Percentiles rank a stretch among this genome's conserved stretches.
Evolutionary conservation across 2,888 invertebrate species (phyloP).

Genomic region (Ashinkailepas kermadecensis): DNA sequence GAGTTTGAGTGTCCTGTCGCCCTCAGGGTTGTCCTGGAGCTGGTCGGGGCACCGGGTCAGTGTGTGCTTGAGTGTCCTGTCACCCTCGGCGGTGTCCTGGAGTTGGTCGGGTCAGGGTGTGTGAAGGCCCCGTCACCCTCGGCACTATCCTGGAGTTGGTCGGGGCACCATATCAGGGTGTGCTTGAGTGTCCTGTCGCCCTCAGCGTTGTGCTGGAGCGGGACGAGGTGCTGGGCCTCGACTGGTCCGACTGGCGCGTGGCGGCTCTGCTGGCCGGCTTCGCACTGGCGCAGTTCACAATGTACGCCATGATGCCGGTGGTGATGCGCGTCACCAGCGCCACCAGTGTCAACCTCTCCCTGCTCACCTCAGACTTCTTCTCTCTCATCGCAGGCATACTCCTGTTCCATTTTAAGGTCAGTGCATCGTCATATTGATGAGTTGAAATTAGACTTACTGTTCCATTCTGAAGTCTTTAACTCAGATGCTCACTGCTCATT

Average conservation of each 20-base stretch:
- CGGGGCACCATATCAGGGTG: neutral
- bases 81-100: too few species aligned
- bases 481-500: too few species aligned
- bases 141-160: too few species aligned
- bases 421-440: too few species aligned
- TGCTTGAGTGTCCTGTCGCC: neutral
- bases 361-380: constrained; percentile 77
- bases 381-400: constrained; percentile 70
- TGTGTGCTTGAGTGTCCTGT: too few species aligned
- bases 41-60: too few species aligned
- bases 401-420: constrained; percentile 70
- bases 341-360: constrained; percentile 70
- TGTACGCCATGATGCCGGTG: constrained; percentile 66
- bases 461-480: too few species aligned
- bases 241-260: constrained; percentile 56
- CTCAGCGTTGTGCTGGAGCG: constrained; percentile 57
- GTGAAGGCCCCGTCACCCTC: too few species aligned
- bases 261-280: constrained; percentile 54
- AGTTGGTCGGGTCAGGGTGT: too few species aligned
- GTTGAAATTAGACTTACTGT: too few species aligned
- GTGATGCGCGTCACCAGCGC: constrained; percentile 69
- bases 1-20: neutral
- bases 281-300: constrained; percentile 63
- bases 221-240: constrained; percentile 56
- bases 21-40: too few species aligned